phyloP scores from a whole-genome alignment of 2,113 vertebrate genomes.

The Passer domesticus region DNA sequence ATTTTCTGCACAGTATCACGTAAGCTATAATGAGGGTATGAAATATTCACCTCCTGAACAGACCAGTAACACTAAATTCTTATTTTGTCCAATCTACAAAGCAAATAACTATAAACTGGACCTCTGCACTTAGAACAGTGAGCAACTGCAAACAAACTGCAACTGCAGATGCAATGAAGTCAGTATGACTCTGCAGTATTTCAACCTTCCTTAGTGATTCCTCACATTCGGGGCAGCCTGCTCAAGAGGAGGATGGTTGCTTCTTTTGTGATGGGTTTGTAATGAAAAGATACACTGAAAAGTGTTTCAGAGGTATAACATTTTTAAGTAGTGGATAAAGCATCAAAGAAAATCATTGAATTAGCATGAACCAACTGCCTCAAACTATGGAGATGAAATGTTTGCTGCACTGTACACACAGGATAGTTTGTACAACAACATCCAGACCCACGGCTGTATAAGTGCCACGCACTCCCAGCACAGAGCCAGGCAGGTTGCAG shows the following conservation, averaged over 20 bases:
- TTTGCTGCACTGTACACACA: neutral
- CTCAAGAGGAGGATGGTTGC: neutral
- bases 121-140: neutral
- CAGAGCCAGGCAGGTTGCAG: neutral
- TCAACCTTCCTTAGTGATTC: neutral
- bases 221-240: neutral
- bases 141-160: neutral
- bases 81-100: neutral
- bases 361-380: neutral
- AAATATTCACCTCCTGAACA: neutral
- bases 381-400: neutral
- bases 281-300: neutral
- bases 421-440: neutral
- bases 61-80: neutral
- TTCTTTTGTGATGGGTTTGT: neutral
- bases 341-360: neutral
- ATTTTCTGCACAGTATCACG: neutral
- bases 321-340: neutral
- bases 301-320: neutral
- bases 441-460: neutral
- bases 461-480: neutral
- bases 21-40: neutral
- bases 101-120: neutral
- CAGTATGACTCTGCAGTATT: slow-evolving; percentile 26
- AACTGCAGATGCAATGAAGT: neutral